Conservation (phyloP, 2,113 vertebrate genomes). For the Hippocampus guttulatus region DNA sequence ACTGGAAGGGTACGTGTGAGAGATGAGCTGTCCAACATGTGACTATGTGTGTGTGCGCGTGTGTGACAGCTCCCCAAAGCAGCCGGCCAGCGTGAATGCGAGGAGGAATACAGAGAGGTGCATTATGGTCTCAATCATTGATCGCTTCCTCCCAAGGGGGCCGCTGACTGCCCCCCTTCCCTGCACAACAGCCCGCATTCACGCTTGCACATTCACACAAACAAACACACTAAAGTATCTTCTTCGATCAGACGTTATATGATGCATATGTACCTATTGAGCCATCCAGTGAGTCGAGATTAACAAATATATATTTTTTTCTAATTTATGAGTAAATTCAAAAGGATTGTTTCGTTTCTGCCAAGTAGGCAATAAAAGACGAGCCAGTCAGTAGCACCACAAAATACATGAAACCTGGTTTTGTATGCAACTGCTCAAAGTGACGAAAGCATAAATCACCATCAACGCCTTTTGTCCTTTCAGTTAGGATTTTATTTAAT, state of each 20-base stretch:
- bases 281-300: neutral
- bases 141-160: slow-evolving; percentile 70
- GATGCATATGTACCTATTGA: neutral
- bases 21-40: slow-evolving; percentile 70
- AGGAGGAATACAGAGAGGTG: slow-evolving; percentile 73
- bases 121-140: slow-evolving; percentile 77
- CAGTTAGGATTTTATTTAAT: neutral
- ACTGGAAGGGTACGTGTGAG: slow-evolving; percentile 68
- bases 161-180: slow-evolving; percentile 34
- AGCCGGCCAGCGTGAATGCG: slow-evolving; percentile 67
- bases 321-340: neutral
- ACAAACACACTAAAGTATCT: neutral
- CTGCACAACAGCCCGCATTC: slow-evolving; percentile 24
- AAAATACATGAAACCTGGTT: neutral
- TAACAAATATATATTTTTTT: no score
- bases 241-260: neutral
- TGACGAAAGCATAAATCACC: no score
- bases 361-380: neutral
- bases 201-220: slow-evolving; percentile 44
- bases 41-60: slow-evolving; percentile 47
- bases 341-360: neutral
- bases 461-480: neutral
- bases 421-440: neutral
- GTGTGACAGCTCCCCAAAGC: slow-evolving; percentile 64
- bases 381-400: neutral